A percentile compares a stretch with the other conserved stretches of the same genome.
These are phyloP conservation scores for Balanococcus diminutus DNA, from an alignment of 2,888 invertebrate species.

Conservation along the genomic window DNA sequence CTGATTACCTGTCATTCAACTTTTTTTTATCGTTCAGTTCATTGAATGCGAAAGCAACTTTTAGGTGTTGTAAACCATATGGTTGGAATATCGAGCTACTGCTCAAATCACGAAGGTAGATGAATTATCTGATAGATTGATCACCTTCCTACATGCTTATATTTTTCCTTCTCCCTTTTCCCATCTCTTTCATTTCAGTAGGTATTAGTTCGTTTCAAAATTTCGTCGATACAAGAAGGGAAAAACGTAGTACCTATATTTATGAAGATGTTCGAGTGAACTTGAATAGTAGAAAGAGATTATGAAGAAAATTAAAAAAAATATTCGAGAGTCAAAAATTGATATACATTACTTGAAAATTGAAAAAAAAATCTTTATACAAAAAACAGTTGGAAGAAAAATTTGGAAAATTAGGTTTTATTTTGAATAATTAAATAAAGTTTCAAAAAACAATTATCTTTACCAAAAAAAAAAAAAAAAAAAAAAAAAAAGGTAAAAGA, in stretches of 20 bases:
- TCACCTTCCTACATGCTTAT: neutral
- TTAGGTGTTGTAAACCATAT: neutral
- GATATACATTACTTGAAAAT: too few species aligned
- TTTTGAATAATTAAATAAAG: too few species aligned
- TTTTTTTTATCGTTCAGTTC: slow-evolving; percentile 7
- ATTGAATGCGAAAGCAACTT: neutral
- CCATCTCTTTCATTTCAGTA: neutral
- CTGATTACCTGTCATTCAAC: slow-evolving; percentile 24
- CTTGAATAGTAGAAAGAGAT: too few species aligned
- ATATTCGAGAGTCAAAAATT: too few species aligned
- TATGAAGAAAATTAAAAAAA: too few species aligned
- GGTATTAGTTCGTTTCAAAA: too few species aligned
- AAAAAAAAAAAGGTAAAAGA: too few species aligned
- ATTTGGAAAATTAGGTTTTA: too few species aligned
- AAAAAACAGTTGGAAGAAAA: too few species aligned
- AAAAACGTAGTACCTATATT: neutral
- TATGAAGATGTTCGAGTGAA: neutral
- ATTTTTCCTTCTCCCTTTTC: neutral
- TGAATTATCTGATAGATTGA: slow-evolving; percentile 1
- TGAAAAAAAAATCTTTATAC: too few species aligned
- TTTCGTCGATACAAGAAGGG: neutral
- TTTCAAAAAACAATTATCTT: too few species aligned
- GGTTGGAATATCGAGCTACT: neutral
- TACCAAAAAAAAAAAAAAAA: too few species aligned
- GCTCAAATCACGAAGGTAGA: neutral